These are phyloP conservation scores for Callyntrura sp. DNA, from an alignment of 2,888 invertebrate species.

Conservation along the genomic window DNA sequence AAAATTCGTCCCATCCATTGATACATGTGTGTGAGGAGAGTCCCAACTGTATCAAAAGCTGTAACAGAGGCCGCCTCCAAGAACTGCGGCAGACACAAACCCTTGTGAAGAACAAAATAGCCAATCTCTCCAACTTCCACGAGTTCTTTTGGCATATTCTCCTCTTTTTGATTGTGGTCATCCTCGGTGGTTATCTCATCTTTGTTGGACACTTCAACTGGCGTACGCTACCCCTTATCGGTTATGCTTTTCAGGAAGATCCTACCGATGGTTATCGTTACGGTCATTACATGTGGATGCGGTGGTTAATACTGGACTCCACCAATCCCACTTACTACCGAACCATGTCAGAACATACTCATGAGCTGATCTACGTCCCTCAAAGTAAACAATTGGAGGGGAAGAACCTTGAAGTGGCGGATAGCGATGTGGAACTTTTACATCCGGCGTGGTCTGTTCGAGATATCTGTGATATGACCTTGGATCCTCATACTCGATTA, in stretches of 20 bases:
- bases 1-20: neutral
- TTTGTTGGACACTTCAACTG: slow-evolving; percentile 60
- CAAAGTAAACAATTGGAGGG: slow-evolving; percentile 29
- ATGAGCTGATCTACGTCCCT: slow-evolving; percentile 55
- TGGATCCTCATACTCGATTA: slow-evolving; percentile 48
- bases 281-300: slow-evolving; percentile 64
- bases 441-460: slow-evolving; percentile 45
- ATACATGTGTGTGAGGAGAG: neutral
- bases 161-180: slow-evolving; percentile 17
- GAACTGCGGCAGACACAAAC: slow-evolving; percentile 29
- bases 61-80: neutral
- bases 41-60: slow-evolving; percentile 20
- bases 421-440: slow-evolving; percentile 38
- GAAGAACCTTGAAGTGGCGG: neutral
- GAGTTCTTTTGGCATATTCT: slow-evolving; percentile 3
- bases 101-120: neutral
- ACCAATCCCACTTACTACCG: slow-evolving; percentile 48
- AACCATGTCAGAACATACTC: slow-evolving; percentile 40
- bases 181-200: slow-evolving; percentile 54
- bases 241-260: slow-evolving; percentile 40
- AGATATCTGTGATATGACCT: slow-evolving; percentile 58
- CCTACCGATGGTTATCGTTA: slow-evolving; percentile 59
- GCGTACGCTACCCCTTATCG: slow-evolving; percentile 65
- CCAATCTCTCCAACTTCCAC: neutral
- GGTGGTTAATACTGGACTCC: slow-evolving; percentile 40